A percentile compares a stretch with the other conserved stretches of the same genome.
Evolutionary conservation across 2,113 vertebrate genomes (phyloP).

Genomic region (Jacana jacana): DNA sequence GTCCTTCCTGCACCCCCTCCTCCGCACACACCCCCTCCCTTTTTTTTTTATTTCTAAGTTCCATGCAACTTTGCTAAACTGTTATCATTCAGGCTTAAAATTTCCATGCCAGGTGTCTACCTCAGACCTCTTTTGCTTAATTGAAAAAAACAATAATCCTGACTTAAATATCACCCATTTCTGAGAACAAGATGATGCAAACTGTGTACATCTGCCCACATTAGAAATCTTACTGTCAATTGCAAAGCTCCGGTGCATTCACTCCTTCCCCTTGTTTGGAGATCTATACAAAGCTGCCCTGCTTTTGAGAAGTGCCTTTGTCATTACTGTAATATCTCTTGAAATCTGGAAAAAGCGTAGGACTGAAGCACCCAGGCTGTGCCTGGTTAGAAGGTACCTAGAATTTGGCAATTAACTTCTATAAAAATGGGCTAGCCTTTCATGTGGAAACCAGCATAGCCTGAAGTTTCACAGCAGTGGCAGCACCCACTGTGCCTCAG

Average conservation of each 20-base stretch:
- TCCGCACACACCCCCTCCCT: no score
- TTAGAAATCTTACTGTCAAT: neutral
- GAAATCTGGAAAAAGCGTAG: neutral
- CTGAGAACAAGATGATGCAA: neutral
- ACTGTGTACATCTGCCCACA: neutral
- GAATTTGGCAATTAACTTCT: neutral
- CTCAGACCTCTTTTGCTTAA: neutral
- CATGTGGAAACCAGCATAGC: neutral
- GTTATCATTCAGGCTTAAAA: neutral
- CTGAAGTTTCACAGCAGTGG: neutral
- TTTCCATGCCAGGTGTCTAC: neutral
- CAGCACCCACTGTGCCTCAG: neutral
- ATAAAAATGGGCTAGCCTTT: neutral
- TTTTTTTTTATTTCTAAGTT: neutral
- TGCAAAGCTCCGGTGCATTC: neutral
- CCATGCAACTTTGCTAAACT: neutral
- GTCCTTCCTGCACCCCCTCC: no score
- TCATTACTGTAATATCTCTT: neutral
- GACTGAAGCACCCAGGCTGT: neutral
- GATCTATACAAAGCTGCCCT: neutral
- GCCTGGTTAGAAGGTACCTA: neutral
- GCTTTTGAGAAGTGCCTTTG: neutral
- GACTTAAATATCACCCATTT: neutral
- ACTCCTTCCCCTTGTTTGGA: neutral
- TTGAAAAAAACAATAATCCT: neutral